phyloP scores from a whole-genome alignment of 2,888 invertebrate genomes.

The Tineola bisselliella region DNA sequence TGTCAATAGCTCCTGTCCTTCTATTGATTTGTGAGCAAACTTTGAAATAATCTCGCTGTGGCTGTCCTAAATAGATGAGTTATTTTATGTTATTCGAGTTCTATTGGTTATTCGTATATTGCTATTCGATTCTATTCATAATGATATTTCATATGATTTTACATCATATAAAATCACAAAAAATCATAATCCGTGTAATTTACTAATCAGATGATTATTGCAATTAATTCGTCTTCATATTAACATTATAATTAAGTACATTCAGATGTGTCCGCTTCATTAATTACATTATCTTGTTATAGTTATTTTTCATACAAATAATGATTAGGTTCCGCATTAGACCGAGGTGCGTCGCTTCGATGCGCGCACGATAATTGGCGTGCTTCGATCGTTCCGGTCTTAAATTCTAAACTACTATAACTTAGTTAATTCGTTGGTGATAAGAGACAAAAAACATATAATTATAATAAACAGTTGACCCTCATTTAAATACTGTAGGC shows the following conservation, averaged over 20 bases:
- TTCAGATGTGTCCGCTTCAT: constrained; percentile 8
- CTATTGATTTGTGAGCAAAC: not conserved
- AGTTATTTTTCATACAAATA: constrained; percentile 3
- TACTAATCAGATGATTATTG: not conserved
- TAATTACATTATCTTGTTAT: constrained; percentile 6
- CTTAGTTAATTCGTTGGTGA: no score
- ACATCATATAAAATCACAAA: no score
- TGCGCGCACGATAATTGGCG: constrained; percentile 7
- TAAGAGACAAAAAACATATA: no score
- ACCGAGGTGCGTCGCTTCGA: constrained; percentile 5
- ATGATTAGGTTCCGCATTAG: constrained; percentile 8
- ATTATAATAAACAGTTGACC: no score
- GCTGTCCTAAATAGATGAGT: constrained; percentile 1
- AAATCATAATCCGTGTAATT: no score
- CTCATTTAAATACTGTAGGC: no score
- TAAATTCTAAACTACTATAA: not conserved
- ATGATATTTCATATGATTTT: no score
- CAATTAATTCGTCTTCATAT: not conserved
- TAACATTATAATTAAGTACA: not conserved
- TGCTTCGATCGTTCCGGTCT: not conserved
- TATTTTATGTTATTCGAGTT: not conserved
- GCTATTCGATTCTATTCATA: no score
- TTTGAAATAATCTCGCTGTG: not conserved
- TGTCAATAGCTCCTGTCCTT: not conserved
- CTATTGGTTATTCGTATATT: no score